Percentiles rank a stretch among this genome's conserved stretches.
Conservation (phyloP, 1,140 invertebrate genomes). For the Aphelenchoides fujianensis region DNA sequence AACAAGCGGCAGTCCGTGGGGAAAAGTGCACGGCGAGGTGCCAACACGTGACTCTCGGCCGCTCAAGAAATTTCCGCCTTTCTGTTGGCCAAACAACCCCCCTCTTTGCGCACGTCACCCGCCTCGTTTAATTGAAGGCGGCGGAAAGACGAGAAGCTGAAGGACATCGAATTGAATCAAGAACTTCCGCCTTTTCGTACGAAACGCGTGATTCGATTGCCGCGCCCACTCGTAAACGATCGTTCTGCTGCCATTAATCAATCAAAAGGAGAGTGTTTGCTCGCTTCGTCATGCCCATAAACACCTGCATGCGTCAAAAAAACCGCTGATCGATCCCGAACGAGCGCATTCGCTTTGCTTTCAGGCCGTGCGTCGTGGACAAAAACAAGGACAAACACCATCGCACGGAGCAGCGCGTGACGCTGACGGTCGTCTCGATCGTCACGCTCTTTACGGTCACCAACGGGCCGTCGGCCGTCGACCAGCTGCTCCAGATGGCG, state of each 20-base stretch:
- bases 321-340: constrained; percentile 1
- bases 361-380: constrained; percentile 34
- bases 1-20: constrained; percentile 12
- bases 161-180: too few species aligned
- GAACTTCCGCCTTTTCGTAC: neutral
- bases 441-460: constrained; percentile 60
- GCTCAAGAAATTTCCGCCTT: too few species aligned
- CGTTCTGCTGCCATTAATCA: too few species aligned
- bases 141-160: too few species aligned
- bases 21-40: constrained; percentile 22
- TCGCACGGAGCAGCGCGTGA: constrained; percentile 56
- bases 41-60: neutral
- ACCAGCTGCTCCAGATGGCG: constrained; percentile 47
- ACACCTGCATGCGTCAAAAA: too few species aligned
- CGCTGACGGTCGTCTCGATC: constrained; percentile 56
- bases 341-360: constrained; percentile 24
- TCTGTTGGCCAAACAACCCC: too few species aligned
- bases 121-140: too few species aligned
- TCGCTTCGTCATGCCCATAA: too few species aligned
- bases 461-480: constrained; percentile 57
- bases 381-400: constrained; percentile 43
- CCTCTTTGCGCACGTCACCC: too few species aligned
- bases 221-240: neutral
- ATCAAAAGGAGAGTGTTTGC: too few species aligned
- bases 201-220: neutral